Conservation (phyloP, 2,888 invertebrate species). For the Pristionchus entomophagus region DNA sequence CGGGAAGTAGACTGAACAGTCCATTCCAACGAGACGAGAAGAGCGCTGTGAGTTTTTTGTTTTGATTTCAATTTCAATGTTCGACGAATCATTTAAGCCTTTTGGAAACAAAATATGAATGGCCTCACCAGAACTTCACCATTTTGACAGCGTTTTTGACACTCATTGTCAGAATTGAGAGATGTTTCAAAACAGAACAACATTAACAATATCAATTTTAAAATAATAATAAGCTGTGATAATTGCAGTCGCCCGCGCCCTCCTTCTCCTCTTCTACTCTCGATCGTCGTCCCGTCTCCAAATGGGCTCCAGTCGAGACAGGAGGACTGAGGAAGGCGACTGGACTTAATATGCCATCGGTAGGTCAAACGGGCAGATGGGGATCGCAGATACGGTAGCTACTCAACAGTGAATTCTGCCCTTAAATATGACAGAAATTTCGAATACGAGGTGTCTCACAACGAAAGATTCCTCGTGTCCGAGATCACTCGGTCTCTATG, state of each 20-base stretch:
- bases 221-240: too few relatives aligned
- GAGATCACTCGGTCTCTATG: neutral
- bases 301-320: conserved; percentile 48
- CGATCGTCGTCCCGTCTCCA: conserved; percentile 22
- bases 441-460: too few relatives aligned
- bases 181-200: too few relatives aligned
- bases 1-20: conserved; percentile 18
- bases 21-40: conserved; percentile 15
- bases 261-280: conserved; percentile 32
- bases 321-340: conserved; percentile 46
- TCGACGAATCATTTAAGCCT: too few relatives aligned
- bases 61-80: neutral
- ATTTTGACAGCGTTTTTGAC: too few relatives aligned
- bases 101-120: too few relatives aligned
- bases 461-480: neutral
- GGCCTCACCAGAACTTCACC: too few relatives aligned
- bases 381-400: too few relatives aligned
- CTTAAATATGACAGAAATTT: too few relatives aligned
- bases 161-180: too few relatives aligned
- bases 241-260: conserved; percentile 25
- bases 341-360: conserved; percentile 40
- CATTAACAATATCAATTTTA: too few relatives aligned
- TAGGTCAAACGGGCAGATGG: neutral
- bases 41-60: conserved; percentile 1
- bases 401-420: too few relatives aligned